Conservation (phyloP, 2,888 invertebrate genomes). For the Deroplatys truncata region DNA sequence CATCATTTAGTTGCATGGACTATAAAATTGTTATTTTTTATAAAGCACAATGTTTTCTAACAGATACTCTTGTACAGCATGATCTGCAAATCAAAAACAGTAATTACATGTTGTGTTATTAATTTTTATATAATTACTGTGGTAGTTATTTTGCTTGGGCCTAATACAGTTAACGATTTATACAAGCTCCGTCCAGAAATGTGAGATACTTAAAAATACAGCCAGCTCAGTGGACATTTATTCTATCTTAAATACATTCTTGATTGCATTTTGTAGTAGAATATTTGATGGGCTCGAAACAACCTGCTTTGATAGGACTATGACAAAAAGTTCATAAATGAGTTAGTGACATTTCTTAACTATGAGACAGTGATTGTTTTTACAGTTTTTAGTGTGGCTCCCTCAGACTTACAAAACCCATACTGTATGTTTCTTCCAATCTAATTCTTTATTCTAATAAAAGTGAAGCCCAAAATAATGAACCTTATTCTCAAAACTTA, state of each 20-base stretch:
- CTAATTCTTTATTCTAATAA: background rate
- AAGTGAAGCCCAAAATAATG: background rate
- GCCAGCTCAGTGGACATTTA: background rate
- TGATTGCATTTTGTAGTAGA: background rate
- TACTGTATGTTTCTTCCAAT: background rate
- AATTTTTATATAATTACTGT: too few relatives aligned
- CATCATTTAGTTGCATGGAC: background rate
- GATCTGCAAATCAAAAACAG: too few relatives aligned
- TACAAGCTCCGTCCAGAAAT: too few relatives aligned
- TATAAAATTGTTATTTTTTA: background rate
- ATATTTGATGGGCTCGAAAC: background rate
- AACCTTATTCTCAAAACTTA: background rate
- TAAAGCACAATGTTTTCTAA: background rate
- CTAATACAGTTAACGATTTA: too few relatives aligned
- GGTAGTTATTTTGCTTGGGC: too few relatives aligned
- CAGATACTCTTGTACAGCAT: too few relatives aligned
- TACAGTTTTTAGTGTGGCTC: background rate
- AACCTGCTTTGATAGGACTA: background rate
- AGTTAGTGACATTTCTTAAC: background rate
- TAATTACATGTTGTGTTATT: too few relatives aligned
- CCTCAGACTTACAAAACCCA: background rate
- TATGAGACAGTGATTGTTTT: background rate
- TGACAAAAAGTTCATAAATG: background rate
- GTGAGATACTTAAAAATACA: background rate
- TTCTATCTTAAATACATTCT: background rate